Evolutionary conservation across 1,140 invertebrate species (phyloP).

Genomic region (Antheraea mylitta): DNA sequence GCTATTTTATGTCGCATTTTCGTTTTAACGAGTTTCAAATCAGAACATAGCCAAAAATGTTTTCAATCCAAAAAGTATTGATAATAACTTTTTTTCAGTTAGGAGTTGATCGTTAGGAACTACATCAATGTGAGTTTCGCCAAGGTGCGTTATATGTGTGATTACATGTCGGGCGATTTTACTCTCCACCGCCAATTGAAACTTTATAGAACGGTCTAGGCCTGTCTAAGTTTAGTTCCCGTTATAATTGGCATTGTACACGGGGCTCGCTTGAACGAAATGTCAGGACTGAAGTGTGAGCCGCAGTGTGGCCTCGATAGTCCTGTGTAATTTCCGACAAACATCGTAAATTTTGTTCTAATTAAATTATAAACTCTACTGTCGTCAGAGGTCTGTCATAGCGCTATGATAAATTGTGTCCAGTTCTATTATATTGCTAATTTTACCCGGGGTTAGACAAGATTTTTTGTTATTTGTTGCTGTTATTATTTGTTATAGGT

Average conservation of each 20-base stretch:
- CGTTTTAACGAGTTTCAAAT: too few species aligned
- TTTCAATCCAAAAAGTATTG: too few species aligned
- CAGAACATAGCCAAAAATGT: too few species aligned
- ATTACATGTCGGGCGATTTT: slow-evolving; percentile 46
- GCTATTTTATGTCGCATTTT: too few species aligned
- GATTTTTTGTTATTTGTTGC: too few species aligned
- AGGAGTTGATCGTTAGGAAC: background rate
- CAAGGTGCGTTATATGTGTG: slow-evolving; percentile 23
- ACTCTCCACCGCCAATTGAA: slow-evolving; percentile 33
- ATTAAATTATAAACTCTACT: too few species aligned
- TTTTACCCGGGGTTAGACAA: too few species aligned
- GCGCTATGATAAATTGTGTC: too few species aligned
- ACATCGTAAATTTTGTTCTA: slow-evolving; percentile 6
- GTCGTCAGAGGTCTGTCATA: too few species aligned
- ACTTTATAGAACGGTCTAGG: slow-evolving; percentile 24
- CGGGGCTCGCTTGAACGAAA: slow-evolving; percentile 28
- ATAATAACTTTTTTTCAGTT: too few species aligned
- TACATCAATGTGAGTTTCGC: slow-evolving; percentile 34
- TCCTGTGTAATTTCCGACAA: slow-evolving; percentile 51
- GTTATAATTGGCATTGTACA: slow-evolving; percentile 48
- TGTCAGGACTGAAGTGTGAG: slow-evolving; percentile 37
- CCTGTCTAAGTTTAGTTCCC: slow-evolving; percentile 28
- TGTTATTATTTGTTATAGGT: too few species aligned
- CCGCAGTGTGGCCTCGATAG: slow-evolving; percentile 22
- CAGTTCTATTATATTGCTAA: too few species aligned